Evolutionary conservation across 2,888 invertebrate genomes (phyloP).

Genomic region (Lycocerus yunnanus): DNA sequence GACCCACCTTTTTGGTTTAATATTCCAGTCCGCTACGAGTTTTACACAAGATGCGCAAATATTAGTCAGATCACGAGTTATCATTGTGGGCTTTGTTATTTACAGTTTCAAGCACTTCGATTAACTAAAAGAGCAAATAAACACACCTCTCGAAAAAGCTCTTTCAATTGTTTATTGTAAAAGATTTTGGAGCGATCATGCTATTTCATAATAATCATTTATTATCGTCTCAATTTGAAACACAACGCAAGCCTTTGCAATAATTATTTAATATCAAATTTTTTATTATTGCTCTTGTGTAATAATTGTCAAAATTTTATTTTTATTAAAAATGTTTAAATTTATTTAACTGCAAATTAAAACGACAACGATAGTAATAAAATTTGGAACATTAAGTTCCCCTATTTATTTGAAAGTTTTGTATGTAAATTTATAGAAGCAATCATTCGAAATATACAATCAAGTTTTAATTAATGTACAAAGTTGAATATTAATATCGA

Average conservation of each 20-base stretch:
- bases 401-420: not conserved
- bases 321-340: not conserved
- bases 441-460: not conserved
- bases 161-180: not conserved
- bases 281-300: no score
- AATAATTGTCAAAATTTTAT: not conserved
- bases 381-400: not conserved
- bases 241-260: no score
- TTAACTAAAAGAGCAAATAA: not conserved
- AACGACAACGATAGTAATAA: not conserved
- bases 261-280: no score
- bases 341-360: not conserved
- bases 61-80: not conserved
- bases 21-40: not conserved
- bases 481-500: not conserved
- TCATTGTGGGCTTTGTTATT: not conserved
- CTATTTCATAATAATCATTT: no score
- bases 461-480: not conserved
- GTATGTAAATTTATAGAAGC: not conserved
- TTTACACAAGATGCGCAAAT: not conserved
- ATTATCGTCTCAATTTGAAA: no score
- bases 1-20: not conserved
- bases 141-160: not conserved
- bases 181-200: not conserved
- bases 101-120: not conserved